A percentile compares a stretch with the other conserved stretches of the same genome.
Evolutionary conservation across 2,797 vertebrate genomes (phyloP).

Genomic region (Hemitrygon akajei): DNA sequence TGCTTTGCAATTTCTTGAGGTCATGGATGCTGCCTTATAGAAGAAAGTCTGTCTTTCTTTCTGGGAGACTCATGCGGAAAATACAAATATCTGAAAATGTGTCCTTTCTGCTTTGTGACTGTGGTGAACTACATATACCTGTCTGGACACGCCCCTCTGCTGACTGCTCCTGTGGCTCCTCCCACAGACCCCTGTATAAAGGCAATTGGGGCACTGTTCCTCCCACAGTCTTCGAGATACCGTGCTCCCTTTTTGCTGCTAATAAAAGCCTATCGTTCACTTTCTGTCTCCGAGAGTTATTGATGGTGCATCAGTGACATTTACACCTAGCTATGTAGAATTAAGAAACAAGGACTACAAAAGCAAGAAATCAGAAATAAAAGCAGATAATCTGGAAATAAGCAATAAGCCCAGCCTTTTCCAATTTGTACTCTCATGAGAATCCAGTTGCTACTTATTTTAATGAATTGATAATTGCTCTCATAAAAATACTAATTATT

Average conservation of each 20-base stretch:
- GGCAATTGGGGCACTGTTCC: too few species aligned
- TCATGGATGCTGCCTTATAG: neutral
- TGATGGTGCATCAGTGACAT: too few species aligned
- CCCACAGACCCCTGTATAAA: too few species aligned
- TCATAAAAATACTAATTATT: neutral
- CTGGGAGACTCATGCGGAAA: neutral
- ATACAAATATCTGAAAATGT: neutral
- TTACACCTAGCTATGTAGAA: neutral
- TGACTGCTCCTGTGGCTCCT: too few species aligned
- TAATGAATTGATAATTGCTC: neutral
- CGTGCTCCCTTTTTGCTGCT: too few species aligned
- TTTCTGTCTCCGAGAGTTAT: too few species aligned
- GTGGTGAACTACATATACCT: too few species aligned
- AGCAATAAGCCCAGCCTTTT: neutral
- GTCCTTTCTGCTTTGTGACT: neutral
- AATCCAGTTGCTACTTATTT: neutral
- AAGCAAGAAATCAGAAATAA: neutral
- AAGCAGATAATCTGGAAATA: neutral
- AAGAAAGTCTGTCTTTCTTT: neutral
- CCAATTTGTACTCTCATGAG: neutral
- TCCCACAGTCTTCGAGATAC: too few species aligned
- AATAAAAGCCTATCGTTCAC: too few species aligned
- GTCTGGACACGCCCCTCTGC: too few species aligned
- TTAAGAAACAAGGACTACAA: neutral
- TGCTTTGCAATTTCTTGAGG: neutral